Evolutionary conservation across 2,888 invertebrate genomes (phyloP), one percentile per base, ranked within the genome.

Genomic region (Xestobium rufovillosum): DNA sequence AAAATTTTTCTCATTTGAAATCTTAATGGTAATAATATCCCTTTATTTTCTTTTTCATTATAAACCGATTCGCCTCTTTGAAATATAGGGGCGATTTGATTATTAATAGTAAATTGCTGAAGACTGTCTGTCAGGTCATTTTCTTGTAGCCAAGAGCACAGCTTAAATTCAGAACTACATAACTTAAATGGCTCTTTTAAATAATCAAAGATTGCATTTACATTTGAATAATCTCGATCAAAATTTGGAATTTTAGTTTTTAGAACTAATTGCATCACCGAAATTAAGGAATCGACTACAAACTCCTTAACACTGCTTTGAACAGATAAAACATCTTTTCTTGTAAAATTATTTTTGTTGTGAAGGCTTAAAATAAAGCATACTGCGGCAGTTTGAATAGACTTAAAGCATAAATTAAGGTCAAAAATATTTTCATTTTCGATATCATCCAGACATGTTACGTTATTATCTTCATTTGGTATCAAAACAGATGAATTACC

Each of bases 21-120:
- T 26, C 12, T 26, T 26, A 26, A 26, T 26, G 26, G 26, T 26
- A 26, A 26, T 26, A 26, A 11, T 26, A 26, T 4, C 3, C 26
- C 26, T 26, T 10, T 11, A 26, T 26, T 26, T 26, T 26, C 12
- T 26, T 26, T 26, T 26, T 26, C 26, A 4, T 26, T 12, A 4
- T 26, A 26, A 11, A 26, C 12, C 10, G 12, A 26, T 11, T 4
- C 26, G 3, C 26, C 26, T 4, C 4, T 26, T 4, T 4, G 10
- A 4, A 11, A 11, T 3, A 26, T 12, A 26, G 26, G 26, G 12
- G 12, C 26, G 12, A 26, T 26, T 10, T 26, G 11, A 26, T 10
- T 26, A 4, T 26, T 26, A 11, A 26, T 26, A 3, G 12, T 12
- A 26, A 26, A 10, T 26, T 26, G 10, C 4, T 10, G 11, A 3